A percentile compares a stretch with the other conserved stretches of the same genome.
These are phyloP conservation scores for Oenanthe oenanthe DNA, from an alignment of 2,113 vertebrate species.

Conservation along the genomic window DNA sequence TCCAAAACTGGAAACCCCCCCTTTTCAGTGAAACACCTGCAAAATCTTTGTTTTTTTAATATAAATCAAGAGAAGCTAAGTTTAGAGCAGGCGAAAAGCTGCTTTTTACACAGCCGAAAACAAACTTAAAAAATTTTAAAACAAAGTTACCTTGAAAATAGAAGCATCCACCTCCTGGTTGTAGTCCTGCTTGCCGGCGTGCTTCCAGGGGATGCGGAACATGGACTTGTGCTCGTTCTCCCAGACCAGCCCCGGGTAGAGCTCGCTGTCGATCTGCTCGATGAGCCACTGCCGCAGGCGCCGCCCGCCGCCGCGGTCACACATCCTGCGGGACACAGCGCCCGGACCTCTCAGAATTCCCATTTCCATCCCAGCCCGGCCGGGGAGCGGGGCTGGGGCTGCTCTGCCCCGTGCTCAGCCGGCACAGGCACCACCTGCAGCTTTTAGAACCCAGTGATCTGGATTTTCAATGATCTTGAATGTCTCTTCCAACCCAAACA, in stretches of 20 bases:
- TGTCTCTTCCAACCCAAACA: background rate
- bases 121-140: background rate
- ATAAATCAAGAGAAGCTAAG: background rate
- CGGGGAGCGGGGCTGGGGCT: background rate
- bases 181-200: conserved; percentile 97
- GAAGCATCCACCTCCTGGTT: conserved; percentile 97
- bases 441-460: no score
- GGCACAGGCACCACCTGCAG: fast-evolving
- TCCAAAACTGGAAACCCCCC: background rate
- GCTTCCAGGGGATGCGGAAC: conserved; percentile 99
- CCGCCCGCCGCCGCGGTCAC: conserved; percentile 84
- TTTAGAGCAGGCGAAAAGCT: background rate
- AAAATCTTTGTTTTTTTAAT: background rate
- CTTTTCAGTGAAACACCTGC: background rate
- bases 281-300: conserved; percentile 96
- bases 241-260: conserved; percentile 92
- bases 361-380: no score
- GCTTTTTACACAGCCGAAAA: background rate
- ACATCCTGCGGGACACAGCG: conserved; percentile 73
- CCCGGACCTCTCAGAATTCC: no score
- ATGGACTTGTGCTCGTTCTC: conserved; percentile 88
- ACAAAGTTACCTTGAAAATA: conserved; percentile 89
- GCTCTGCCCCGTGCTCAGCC: fast-evolving
- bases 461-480: no score
- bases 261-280: conserved; percentile 90